Percentiles rank a stretch among this genome's conserved stretches.
These are phyloP conservation scores for Drosophila parthenogenetica DNA, from an alignment of 2,888 invertebrate genomes.

Conservation along the genomic window DNA sequence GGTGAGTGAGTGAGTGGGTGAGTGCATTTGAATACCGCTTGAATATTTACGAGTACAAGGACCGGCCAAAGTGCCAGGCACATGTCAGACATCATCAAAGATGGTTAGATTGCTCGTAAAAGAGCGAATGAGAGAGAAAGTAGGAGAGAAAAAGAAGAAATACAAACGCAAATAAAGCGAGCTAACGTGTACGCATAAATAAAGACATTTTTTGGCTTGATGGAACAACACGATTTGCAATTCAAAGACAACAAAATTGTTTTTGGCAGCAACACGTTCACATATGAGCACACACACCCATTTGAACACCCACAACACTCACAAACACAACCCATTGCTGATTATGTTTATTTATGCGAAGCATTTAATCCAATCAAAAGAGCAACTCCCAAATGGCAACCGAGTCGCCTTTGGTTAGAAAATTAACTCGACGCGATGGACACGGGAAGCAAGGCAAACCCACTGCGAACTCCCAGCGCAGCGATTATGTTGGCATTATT, in stretches of 20 bases:
- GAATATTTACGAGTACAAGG: constrained; percentile 75
- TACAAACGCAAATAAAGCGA: constrained; percentile 23
- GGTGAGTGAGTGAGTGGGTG: constrained; percentile 11
- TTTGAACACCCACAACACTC: constrained; percentile 8
- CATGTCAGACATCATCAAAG: constrained; percentile 38
- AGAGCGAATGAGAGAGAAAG: constrained; percentile 4
- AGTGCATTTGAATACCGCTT: constrained; percentile 73
- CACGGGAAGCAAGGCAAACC: constrained; percentile 17
- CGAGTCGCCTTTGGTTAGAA: constrained; percentile 64
- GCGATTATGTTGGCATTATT: constrained; percentile 63
- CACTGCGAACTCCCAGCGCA: constrained; percentile 33
- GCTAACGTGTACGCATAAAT: constrained; percentile 72
- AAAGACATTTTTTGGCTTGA: constrained; percentile 66
- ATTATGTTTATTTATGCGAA: constrained; percentile 79
- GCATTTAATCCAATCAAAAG: constrained; percentile 74
- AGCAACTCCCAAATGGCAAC: constrained; percentile 39
- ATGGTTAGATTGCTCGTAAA: constrained; percentile 31
- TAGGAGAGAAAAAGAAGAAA: background rate
- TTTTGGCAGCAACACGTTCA: constrained; percentile 41
- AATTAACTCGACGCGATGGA: constrained; percentile 59
- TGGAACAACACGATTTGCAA: constrained; percentile 67
- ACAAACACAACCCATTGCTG: constrained; percentile 44
- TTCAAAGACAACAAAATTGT: constrained; percentile 72
- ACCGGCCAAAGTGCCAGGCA: constrained; percentile 58
- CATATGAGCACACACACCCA: constrained; percentile 7